phyloP scores from a whole-genome alignment of 2,888 invertebrate genomes.

The Campoplex capitator region DNA sequence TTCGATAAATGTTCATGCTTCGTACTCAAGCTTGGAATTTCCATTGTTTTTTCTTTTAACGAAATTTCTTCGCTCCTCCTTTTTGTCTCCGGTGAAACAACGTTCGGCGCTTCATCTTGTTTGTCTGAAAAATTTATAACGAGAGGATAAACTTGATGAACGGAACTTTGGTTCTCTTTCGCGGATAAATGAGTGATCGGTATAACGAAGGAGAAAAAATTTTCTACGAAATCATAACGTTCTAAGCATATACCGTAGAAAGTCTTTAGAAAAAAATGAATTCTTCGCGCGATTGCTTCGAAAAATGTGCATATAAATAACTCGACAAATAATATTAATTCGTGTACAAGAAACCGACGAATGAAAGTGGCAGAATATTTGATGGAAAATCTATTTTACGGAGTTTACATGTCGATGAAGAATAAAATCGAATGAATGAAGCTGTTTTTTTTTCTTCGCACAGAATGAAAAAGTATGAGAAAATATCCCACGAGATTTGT shows the following conservation, averaged over 20 bases:
- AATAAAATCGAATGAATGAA: background rate
- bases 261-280: no score
- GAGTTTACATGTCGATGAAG: background rate
- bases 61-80: conserved; percentile 1
- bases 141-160: background rate
- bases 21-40: conserved; percentile 15
- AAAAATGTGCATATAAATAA: no score
- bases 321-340: background rate
- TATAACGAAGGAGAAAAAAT: background rate
- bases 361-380: background rate
- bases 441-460: background rate
- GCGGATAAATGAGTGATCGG: background rate
- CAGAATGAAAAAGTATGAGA: background rate
- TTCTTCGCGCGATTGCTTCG: no score
- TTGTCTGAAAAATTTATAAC: conserved; percentile 56
- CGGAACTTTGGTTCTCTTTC: background rate
- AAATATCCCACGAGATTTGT: conserved; percentile 20
- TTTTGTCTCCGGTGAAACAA: conserved; percentile 71
- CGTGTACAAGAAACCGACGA: background rate
- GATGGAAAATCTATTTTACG: background rate
- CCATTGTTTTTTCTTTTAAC: conserved; percentile 63
- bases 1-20: conserved; percentile 68
- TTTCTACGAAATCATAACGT: background rate
- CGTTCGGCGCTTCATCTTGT: conserved; percentile 70
- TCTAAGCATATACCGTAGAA: no score